These are phyloP conservation scores for Brienomyrus brachyistius DNA, from an alignment of 2,113 vertebrate species.

Conservation along the genomic window DNA sequence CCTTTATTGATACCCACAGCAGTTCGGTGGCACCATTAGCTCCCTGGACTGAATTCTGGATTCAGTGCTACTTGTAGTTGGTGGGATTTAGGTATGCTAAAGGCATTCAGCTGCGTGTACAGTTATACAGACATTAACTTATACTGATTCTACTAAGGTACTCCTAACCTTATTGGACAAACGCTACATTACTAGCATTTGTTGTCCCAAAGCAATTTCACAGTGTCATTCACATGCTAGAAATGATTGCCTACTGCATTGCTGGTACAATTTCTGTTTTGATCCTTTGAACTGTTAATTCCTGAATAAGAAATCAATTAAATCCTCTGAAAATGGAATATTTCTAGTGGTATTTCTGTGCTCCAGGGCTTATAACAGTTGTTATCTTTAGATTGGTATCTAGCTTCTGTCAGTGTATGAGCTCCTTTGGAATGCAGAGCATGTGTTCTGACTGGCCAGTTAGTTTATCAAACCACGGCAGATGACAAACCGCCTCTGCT, in stretches of 20 bases:
- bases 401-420: neutral
- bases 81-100: too few species aligned
- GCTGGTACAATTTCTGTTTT: neutral
- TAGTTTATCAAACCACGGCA: neutral
- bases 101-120: neutral
- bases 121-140: neutral
- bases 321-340: neutral
- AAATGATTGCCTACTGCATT: neutral
- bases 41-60: neutral
- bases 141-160: too few species aligned
- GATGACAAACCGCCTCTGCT: neutral
- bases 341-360: neutral
- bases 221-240: neutral
- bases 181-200: neutral
- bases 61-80: too few species aligned
- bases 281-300: neutral
- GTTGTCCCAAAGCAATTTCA: neutral
- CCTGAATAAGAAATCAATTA: neutral
- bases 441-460: neutral
- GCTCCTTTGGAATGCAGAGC: neutral
- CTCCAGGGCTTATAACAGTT: neutral
- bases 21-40: neutral
- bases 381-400: neutral
- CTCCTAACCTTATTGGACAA: neutral
- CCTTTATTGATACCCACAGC: neutral